phyloP scores from a whole-genome alignment of 2,797 vertebrate genomes.

The Mus minutoides region DNA sequence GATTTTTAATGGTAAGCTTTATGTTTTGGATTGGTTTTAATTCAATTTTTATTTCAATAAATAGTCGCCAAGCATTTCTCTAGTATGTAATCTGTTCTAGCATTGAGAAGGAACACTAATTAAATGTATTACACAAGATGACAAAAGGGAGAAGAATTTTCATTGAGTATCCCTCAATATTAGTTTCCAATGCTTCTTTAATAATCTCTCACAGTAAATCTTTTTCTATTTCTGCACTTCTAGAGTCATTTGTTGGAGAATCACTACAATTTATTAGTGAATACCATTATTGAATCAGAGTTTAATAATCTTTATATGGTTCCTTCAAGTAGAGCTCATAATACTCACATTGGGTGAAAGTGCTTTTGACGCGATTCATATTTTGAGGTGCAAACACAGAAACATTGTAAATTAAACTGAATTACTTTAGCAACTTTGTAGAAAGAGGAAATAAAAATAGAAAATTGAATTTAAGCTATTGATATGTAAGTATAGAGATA shows the following conservation, averaged over 20 bases:
- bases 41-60: not conserved
- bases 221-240: not conserved
- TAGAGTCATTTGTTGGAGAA: constrained; percentile 18
- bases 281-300: not conserved
- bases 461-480: not conserved
- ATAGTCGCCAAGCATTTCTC: not conserved
- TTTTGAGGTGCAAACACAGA: not conserved
- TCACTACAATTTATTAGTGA: not conserved
- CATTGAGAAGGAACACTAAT: not conserved
- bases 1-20: not conserved
- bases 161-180: not conserved
- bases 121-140: not conserved
- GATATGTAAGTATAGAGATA: not conserved
- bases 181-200: not conserved
- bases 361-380: not conserved
- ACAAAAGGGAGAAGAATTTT: not conserved
- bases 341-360: constrained; percentile 41
- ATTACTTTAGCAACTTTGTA: constrained; percentile 49
- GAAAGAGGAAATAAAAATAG: constrained; percentile 34
- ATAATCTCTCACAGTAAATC: not conserved
- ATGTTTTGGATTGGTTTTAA: not conserved
- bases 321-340: constrained; percentile 37
- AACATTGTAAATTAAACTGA: not conserved
- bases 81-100: not conserved
- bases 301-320: constrained; percentile 17